Evolutionary conservation across 1,140 invertebrate species (phyloP), one percentile per base, ranked within the genome.

Genomic region (Metaphire vulgaris): DNA sequence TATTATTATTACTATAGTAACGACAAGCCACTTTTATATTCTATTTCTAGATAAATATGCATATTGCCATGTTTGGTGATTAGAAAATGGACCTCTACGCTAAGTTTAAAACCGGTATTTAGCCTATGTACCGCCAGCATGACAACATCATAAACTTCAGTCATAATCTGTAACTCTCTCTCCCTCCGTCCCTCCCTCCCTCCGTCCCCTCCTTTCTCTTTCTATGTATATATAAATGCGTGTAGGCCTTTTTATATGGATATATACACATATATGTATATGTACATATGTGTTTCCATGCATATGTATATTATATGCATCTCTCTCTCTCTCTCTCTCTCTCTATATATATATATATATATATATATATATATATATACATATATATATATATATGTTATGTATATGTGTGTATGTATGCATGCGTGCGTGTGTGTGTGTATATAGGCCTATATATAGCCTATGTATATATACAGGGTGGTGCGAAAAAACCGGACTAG

Each of bases 301-400:
- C 14, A 69, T 69, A 26, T 26, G 26, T 69, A 26, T 26, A 69
- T 69, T n/a, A n/a, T n/a, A n/a, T n/a, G n/a, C n/a, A n/a, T n/a
- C n/a, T n/a, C n/a, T n/a, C n/a, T n/a, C n/a, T n/a, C n/a, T n/a
- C n/a, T n/a, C n/a, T n/a, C n/a, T n/a, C n/a, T n/a, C n/a, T n/a
- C n/a, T n/a, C n/a, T 69, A 69, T 69, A 26, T 69, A 69, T 69
- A 26, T 69, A 69, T 69, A 26, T 69, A 69, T 69, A 26, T 69
- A 69, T 69, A 26, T 69, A 69, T 69, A 26, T 69, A 69, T 69
- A 26, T 69, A 69, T 69, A 26, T 69, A 69, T 69, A 26, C 26
- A 69, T 69, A 26, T 69, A 69, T 69, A 26, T 69, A 69, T 69
- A 26, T 69, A 69, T 69, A 31, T 69, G 31, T 69, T 69, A 26